phyloP scores from a whole-genome alignment of 2,797 vertebrate genomes.

The Choloepus didactylus region DNA sequence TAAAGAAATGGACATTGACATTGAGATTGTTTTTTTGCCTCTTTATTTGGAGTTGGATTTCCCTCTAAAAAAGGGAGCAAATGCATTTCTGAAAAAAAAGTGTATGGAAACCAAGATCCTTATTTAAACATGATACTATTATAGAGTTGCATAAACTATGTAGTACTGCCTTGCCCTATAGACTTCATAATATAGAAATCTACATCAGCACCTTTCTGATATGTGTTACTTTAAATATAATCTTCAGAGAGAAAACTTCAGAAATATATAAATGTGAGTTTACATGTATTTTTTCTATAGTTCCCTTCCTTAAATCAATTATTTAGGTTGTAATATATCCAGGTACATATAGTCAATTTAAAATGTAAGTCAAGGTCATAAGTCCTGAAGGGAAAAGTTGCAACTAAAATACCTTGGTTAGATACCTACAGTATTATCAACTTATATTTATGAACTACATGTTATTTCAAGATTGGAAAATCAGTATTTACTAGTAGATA shows the following conservation, averaged over 20 bases:
- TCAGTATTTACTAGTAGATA: not conserved
- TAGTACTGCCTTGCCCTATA: too few species aligned
- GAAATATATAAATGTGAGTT: not conserved
- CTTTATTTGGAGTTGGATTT: not conserved
- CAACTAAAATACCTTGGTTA: not conserved
- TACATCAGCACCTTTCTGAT: not conserved
- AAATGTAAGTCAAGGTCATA: not conserved
- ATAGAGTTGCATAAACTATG: not conserved
- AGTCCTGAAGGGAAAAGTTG: not conserved
- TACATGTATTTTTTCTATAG: not conserved
- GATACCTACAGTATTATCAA: not conserved
- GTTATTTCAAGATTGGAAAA: conserved; percentile 6
- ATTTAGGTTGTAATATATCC: not conserved
- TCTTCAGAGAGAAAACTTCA: not conserved
- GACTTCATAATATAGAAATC: not conserved
- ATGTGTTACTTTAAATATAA: not conserved
- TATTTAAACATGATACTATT: not conserved
- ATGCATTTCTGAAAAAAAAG: conserved; percentile 23
- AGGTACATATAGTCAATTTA: not conserved
- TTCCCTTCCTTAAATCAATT: not conserved
- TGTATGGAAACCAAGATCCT: not conserved
- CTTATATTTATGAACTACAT: not conserved
- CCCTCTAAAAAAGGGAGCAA: not conserved
- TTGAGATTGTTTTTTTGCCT: not conserved
- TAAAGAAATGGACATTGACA: not conserved